phyloP scores from a whole-genome alignment of 2,113 vertebrate species.

The Gnathonemus longibarbis region DNA sequence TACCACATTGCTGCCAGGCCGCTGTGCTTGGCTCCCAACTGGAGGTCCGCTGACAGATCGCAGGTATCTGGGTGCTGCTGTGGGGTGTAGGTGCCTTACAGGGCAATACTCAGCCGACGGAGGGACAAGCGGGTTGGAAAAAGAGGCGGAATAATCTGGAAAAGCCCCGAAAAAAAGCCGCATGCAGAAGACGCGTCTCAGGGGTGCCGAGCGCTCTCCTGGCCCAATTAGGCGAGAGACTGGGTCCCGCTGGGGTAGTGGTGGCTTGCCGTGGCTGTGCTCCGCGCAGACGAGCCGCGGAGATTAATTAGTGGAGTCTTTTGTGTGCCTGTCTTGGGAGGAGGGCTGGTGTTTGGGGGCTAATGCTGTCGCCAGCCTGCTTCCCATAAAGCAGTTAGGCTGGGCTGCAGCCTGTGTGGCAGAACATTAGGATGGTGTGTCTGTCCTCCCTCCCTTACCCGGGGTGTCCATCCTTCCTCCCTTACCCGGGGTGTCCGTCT shows the following conservation, averaged over 20 bases:
- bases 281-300: not conserved
- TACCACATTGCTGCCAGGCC: not conserved
- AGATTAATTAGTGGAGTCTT: slow-evolving; percentile 12
- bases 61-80: not conserved
- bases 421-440: not conserved
- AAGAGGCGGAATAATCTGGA: not conserved
- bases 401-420: not conserved
- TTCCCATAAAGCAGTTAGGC: not conserved
- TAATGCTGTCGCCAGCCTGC: not conserved
- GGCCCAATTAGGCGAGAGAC: slow-evolving; percentile 9
- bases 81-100: not conserved
- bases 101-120: not conserved
- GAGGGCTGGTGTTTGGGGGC: not conserved
- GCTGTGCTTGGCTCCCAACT: not conserved
- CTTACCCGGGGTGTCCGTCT: not conserved
- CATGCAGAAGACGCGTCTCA: not conserved
- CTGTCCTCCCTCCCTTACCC: not conserved
- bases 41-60: not conserved
- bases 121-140: not conserved
- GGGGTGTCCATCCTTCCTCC: not conserved
- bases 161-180: not conserved
- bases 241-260: not conserved
- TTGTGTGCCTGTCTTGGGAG: not conserved
- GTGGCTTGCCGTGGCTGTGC: not conserved
- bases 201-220: not conserved